Conservation (phyloP, 2,888 invertebrate species). For the Campopleginae sp. region DNA sequence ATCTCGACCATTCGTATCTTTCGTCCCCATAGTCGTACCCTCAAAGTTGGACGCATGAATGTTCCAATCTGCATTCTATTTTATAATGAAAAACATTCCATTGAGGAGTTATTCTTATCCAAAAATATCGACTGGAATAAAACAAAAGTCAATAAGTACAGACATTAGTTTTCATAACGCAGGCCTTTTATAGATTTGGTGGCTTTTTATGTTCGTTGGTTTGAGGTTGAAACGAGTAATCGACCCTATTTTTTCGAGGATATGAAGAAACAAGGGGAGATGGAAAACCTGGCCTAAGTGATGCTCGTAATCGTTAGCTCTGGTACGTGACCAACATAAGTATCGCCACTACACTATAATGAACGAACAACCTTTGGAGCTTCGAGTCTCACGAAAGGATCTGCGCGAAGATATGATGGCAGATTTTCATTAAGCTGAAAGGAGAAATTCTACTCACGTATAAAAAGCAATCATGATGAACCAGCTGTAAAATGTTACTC, state of each 20-base stretch:
- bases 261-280: background rate
- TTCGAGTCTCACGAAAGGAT: slow-evolving; percentile 2
- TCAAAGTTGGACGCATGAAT: no score
- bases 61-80: no score
- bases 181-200: background rate
- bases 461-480: background rate
- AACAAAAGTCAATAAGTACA: background rate
- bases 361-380: slow-evolving; percentile 20
- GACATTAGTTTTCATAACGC: slow-evolving; percentile 16
- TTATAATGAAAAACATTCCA: no score
- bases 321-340: slow-evolving; percentile 50
- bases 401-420: slow-evolving; percentile 15
- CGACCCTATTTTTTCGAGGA: background rate
- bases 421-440: slow-evolving; percentile 48
- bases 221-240: slow-evolving; percentile 4
- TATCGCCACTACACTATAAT: slow-evolving; percentile 40
- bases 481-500: background rate
- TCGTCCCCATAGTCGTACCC: no score
- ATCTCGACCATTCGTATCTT: no score
- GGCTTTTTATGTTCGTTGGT: slow-evolving; percentile 13
- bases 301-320: slow-evolving; percentile 48
- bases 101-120: no score
- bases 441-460: slow-evolving; percentile 44
- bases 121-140: background rate
- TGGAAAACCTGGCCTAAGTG: slow-evolving; percentile 47